Evolutionary conservation across 1,140 invertebrate genomes (phyloP), one percentile per base, ranked within the genome.

Genomic region (Brachionus angularis): DNA sequence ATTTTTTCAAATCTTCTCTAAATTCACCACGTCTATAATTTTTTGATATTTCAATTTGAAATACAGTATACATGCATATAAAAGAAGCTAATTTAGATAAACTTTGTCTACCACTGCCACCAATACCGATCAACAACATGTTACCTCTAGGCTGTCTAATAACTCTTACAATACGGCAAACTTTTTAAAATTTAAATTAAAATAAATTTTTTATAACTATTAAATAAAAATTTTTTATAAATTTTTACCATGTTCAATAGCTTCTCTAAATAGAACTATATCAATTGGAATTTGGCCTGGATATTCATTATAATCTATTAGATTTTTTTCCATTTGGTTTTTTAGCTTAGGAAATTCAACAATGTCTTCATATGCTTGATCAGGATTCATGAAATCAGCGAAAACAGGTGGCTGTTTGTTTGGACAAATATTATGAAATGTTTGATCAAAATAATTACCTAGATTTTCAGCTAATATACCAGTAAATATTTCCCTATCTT

Each of bases 81-180:
- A 75, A 76, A 5, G 82, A 73, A 0, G 80, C 76, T 25, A 84
- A 72, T 42, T 78, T 74, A 5, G 79, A 77, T 71, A 83, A 74
- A 73, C 76, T 79, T 73, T 80, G 77, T 23, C 81, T 73, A 10
- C 82, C 82, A 74, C 78, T 79, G 42, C 82, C 81, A 84, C 87
- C 89, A 73, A 91, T 88, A 36, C 90, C 90, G 49, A 93, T 86
- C 50, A 91, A 84, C 2, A 92, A 81, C 85, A 90, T 86, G 80
- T 92, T 87, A 3, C 91, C 90, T 29, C 87, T 83, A 0, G 87
- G 88, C 79, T 91, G 89, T 1, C 89, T 88, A 44, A 93, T 87
- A 14, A 91, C 89, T 61, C 90, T 83, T 10, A 88, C 85, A 64
- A 90, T 89, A 72, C 89, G 86, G 67, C 86, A 87, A 53, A 92